These are phyloP conservation scores for Machaerirhynchus nigripectus DNA, from an alignment of 2,113 vertebrate genomes.

Conservation along the genomic window DNA sequence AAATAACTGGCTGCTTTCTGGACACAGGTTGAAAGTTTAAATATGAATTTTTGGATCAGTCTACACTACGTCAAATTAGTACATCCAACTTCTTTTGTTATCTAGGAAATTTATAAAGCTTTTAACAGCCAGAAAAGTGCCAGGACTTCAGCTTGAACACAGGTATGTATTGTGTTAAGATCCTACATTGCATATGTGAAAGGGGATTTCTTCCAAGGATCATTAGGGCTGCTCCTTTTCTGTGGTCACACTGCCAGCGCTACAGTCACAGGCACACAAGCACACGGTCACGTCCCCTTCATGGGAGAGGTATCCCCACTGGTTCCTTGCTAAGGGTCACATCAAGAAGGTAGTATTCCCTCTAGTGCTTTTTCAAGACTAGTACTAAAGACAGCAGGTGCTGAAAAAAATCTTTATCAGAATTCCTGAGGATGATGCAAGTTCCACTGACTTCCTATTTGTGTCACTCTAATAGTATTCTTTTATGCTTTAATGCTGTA, in stretches of 20 bases:
- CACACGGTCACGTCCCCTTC: background rate
- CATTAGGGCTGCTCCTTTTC: background rate
- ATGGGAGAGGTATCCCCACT: background rate
- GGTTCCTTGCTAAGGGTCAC: background rate
- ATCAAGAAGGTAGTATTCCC: background rate
- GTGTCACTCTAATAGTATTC: background rate
- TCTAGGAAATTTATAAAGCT: background rate
- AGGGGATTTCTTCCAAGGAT: background rate
- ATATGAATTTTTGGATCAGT: background rate
- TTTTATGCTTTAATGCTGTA: background rate
- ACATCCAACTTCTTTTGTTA: background rate
- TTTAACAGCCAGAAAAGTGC: background rate
- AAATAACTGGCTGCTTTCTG: background rate
- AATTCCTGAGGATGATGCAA: background rate
- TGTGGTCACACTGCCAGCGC: background rate
- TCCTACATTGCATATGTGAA: background rate
- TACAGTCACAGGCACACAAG: background rate
- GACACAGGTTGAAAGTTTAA: background rate
- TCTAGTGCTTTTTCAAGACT: background rate
- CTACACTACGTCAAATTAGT: rapidly evolving
- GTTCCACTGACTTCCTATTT: background rate
- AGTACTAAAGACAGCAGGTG: background rate
- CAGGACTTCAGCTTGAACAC: background rate
- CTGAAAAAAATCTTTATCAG: background rate
- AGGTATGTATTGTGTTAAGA: background rate